Percentiles rank a stretch among this genome's conserved stretches.
phyloP scores from a whole-genome alignment of 2,888 invertebrate genomes.

The Abrostola triplasia region DNA sequence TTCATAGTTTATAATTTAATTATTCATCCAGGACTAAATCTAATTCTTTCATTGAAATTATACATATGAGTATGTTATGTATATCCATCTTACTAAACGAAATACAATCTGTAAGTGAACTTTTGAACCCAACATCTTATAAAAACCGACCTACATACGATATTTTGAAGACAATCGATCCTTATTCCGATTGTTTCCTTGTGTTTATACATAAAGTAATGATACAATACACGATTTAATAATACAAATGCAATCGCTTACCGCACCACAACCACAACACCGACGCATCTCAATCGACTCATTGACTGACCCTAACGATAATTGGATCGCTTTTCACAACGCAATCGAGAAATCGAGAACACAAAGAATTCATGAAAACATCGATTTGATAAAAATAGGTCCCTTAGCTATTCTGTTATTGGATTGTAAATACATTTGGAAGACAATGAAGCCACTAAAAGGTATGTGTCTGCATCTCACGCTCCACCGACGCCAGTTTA shows the following conservation, averaged over 20 bases:
- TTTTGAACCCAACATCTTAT: constrained; percentile 1
- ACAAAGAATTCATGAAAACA: constrained; percentile 47
- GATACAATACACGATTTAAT: constrained; percentile 57
- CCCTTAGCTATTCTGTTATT: constrained; percentile 64
- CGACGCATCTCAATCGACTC: constrained; percentile 27
- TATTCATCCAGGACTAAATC: too few relatives aligned
- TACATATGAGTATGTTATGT: too few relatives aligned
- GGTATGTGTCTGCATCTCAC: constrained; percentile 67
- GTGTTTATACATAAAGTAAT: constrained; percentile 55
- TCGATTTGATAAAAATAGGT: constrained; percentile 40
- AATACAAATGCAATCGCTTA: constrained; percentile 56
- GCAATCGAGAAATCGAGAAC: constrained; percentile 56
- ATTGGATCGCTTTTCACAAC: constrained; percentile 28
- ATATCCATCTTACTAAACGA: background rate
- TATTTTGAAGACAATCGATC: constrained; percentile 38
- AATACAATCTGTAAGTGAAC: background rate
- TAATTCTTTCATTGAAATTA: too few relatives aligned
- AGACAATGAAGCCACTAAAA: constrained; percentile 66
- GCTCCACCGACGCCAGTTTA: constrained; percentile 61
- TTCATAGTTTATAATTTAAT: too few relatives aligned
- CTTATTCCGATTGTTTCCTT: constrained; percentile 55
- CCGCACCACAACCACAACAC: constrained; percentile 41
- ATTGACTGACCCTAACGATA: constrained; percentile 40
- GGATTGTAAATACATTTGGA: constrained; percentile 59
- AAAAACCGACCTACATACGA: constrained; percentile 26